Conservation (phyloP, 2,888 invertebrate genomes). For the Lycophotia porphyrea region DNA sequence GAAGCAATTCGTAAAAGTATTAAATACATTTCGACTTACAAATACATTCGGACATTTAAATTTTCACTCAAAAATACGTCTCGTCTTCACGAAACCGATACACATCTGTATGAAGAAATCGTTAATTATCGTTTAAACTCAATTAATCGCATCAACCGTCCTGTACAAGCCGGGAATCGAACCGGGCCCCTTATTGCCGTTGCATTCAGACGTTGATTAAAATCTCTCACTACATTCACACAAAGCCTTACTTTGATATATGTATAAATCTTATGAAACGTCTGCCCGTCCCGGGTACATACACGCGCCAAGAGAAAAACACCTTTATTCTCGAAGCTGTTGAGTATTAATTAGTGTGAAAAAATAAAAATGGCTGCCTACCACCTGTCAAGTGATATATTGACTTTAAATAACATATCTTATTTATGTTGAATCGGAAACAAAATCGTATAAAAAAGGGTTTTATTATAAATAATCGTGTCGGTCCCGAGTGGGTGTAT, state of each 20-base stretch:
- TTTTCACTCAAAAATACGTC: constrained; percentile 60
- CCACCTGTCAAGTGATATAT: constrained; percentile 91
- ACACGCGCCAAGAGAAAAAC: constrained; percentile 66
- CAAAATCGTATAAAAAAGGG: constrained; percentile 88
- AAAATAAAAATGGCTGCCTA: constrained; percentile 77
- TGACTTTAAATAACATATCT: constrained; percentile 90
- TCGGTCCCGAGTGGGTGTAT: constrained; percentile 84
- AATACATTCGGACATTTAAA: constrained; percentile 54
- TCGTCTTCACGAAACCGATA: constrained; percentile 61
- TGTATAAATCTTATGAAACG: constrained; percentile 88
- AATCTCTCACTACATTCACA: constrained; percentile 89
- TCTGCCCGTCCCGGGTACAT: constrained; percentile 80
- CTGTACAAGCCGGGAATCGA: constrained; percentile 76
- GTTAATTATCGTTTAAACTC: constrained; percentile 78
- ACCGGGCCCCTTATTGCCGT: constrained; percentile 66
- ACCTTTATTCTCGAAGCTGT: constrained; percentile 66
- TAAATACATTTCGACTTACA: constrained; percentile 45
- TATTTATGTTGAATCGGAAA: constrained; percentile 91
- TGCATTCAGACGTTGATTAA: constrained; percentile 87
- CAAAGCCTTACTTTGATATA: constrained; percentile 89
- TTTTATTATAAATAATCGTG: constrained; percentile 88
- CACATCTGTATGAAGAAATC: constrained; percentile 67
- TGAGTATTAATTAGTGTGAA: constrained; percentile 74
- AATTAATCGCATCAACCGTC: constrained; percentile 76
- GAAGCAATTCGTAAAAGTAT: constrained; percentile 57